Evolutionary conservation across 2,113 vertebrate genomes (phyloP), one percentile per base, ranked within the genome.

Genomic region (Thalassoma bifasciatum): DNA sequence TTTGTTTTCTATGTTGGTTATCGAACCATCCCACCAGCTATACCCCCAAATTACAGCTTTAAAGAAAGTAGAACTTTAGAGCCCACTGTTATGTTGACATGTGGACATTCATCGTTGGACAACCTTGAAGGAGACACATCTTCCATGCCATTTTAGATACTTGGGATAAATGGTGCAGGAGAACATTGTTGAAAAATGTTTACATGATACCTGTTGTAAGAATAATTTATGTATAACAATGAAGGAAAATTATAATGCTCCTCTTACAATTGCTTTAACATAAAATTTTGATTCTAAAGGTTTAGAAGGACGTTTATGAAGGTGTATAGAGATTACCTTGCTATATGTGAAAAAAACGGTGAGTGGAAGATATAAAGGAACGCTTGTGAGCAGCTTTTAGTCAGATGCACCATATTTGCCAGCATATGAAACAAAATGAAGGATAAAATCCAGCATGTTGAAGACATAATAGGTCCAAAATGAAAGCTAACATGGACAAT

Each of bases 241-340:
- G 87, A 91, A 91, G 86, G 78, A 84, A 42, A 36, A 11, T 1
- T 59, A 16, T 44, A 64, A 63, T 36, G 24, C 57, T 76, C 16
- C 8, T 79, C 83, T 86, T 67, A 59, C n/a, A 51, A 40, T 37
- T 66, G 50, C 34, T 73, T 87, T 81, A 84, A 51, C 22, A 67
- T 49, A 38, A 73, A 42, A 44, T 24, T 10, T 65, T 79, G 67
- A 84, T 81, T 87, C 62, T 74, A 23, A 52, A 64, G 73, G 87
- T 71, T 77, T 64, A 59, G 64, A 84, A 76, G 86, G 84, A 75
- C 86, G 24, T 71, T 79, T 65, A 77, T 86, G 73, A 88, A 75
- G 77, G 69, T 88, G 67, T 88, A 57, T 68, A 50, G 42, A 54
- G 19, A 58, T 81, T 62, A 56, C 0, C 30, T 52, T 59, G 40